These are phyloP conservation scores for Musca domestica DNA, from an alignment of 1,140 invertebrate genomes.

Conservation along the genomic window DNA sequence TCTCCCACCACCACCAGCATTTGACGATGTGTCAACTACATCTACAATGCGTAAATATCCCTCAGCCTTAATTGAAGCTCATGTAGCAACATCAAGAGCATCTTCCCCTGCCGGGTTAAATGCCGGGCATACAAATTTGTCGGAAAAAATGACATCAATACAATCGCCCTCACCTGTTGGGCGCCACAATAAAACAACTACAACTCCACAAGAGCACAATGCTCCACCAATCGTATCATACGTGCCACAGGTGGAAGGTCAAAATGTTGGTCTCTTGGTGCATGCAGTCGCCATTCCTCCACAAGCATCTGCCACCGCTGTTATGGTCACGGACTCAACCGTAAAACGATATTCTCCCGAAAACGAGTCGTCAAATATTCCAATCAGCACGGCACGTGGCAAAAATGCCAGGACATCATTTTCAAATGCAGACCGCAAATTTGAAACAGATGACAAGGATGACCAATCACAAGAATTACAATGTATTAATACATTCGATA, in stretches of 20 bases:
- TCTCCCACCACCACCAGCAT: too few species aligned
- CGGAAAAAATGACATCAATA: neutral
- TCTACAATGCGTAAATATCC: slow-evolving; percentile 41
- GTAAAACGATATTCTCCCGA: neutral
- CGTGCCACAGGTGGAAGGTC: slow-evolving; percentile 46
- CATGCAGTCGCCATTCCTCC: slow-evolving; percentile 29
- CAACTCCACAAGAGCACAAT: slow-evolving; percentile 13
- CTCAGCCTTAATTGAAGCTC: slow-evolving; percentile 42
- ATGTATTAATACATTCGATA: slow-evolving; percentile 8
- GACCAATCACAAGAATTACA: slow-evolving; percentile 11
- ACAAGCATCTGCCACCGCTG: neutral
- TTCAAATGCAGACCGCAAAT: neutral
- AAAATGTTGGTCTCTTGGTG: slow-evolving; percentile 46
- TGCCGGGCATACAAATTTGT: slow-evolving; percentile 25
- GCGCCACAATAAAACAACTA: neutral
- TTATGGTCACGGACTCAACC: neutral
- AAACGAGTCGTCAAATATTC: slow-evolving; percentile 1
- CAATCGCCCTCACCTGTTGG: slow-evolving; percentile 3
- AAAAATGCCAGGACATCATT: neutral
- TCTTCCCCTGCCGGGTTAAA: slow-evolving; percentile 45
- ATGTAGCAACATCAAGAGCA: slow-evolving; percentile 29
- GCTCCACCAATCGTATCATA: slow-evolving; percentile 15
- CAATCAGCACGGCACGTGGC: slow-evolving; percentile 13
- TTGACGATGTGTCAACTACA: too few species aligned
- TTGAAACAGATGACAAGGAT: slow-evolving; percentile 1